Evolutionary conservation across 1,140 invertebrate genomes (phyloP), one percentile per base, ranked within the genome.

Genomic region (Drosophila asahinai): DNA sequence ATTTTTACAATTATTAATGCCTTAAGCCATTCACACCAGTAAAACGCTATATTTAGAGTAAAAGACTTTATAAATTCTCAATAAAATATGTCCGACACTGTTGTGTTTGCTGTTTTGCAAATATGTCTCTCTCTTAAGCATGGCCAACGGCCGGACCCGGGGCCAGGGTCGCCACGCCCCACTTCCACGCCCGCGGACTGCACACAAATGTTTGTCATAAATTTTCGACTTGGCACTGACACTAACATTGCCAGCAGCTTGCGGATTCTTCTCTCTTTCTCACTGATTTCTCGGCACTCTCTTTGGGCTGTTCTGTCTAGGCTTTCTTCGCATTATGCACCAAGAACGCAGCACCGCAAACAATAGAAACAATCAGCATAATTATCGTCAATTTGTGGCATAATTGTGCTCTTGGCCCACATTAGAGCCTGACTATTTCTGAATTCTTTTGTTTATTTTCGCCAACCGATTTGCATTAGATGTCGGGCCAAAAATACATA

Each of bases 151-250:
- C 74, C 40, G 61, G 54, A 19, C 57, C 75, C 40, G 61, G 47
- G 61, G 62, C 74, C 74, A 77, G 61, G 72, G 71, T 73, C 68
- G 68, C 45, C 66, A 71, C 67, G 49, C 63, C 67, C 49, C 63
- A 45, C 36, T 54, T 52, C 38, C 19, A 33, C 63, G 40, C 63
- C 67, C 52, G 49, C 48, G 49, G 47, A 15, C 19, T 38, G 74
- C 72, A 77, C 84, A 80, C 75, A 87, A 89, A 82, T 79, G 71
- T 72, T 72, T 78, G 75, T 64, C 82, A 81, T 57, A 79, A 79
- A 74, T 79, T 79, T 57, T 62, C 52, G 47, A 59, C 77, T 79
- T 79, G 77, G 67, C 77, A 79, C 77, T 79, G 77, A 79, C 77
- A 79, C 59, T 79, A 79, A 79, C 76, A 79, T 79, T 79, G 77